Conservation (phyloP, 2,113 vertebrate genomes). For the Pollachius pollachius region DNA sequence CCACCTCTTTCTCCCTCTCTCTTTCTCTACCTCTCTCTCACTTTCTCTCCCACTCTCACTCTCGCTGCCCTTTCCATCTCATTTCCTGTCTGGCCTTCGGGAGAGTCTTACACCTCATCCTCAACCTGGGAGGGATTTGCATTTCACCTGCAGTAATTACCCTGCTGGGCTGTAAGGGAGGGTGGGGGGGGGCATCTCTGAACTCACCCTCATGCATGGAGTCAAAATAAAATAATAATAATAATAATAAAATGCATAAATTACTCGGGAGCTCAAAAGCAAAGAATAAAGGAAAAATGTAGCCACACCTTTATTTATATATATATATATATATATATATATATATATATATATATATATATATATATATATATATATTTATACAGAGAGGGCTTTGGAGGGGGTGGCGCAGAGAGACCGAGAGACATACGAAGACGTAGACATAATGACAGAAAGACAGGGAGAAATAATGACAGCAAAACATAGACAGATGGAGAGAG, state of each 20-base stretch:
- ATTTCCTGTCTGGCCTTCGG: constrained; percentile 37
- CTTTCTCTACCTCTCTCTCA: background rate
- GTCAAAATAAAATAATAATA: constrained; percentile 14
- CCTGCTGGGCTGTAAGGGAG: constrained; percentile 34
- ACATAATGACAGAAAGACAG: background rate
- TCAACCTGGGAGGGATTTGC: constrained; percentile 36
- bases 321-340: too few species aligned
- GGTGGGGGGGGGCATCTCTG: too few species aligned
- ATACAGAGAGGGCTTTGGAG: background rate
- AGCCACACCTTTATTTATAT: too few species aligned
- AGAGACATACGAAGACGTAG: background rate
- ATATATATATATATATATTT: too few species aligned
- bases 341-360: too few species aligned
- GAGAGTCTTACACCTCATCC: constrained; percentile 34
- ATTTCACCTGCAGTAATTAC: constrained; percentile 56
- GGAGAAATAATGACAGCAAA: too few species aligned
- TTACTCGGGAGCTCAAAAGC: too few species aligned
- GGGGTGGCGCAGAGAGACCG: background rate
- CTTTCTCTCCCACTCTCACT: constrained; percentile 3
- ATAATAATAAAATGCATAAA: too few species aligned
- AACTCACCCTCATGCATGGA: too few species aligned
- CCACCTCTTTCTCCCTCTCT: background rate
- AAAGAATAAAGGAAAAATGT: too few species aligned
- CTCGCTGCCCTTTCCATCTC: constrained; percentile 32
- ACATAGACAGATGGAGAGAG: too few species aligned